Evolutionary conservation across 2,797 vertebrate genomes (phyloP).

Genomic region (Lepilemur ruficaudatus): DNA sequence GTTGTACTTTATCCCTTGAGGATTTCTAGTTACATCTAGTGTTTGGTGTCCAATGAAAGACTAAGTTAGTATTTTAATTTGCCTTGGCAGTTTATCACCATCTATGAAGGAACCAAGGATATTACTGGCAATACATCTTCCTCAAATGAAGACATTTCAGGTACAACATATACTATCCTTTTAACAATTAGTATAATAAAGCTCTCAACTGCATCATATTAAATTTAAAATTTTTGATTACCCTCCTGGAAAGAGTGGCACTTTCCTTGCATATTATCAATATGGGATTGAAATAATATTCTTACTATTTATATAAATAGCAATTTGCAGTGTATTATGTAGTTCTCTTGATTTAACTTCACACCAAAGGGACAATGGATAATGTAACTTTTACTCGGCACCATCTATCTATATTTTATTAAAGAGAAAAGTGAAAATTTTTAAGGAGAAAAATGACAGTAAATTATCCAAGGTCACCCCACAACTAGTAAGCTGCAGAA

Average conservation of each 20-base stretch:
- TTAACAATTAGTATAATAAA: neutral
- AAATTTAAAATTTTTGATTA: neutral
- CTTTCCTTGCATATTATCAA: neutral
- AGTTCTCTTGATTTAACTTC: neutral
- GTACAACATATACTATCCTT: conserved; percentile 10
- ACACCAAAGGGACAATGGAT: neutral
- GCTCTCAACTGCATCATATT: neutral
- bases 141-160: conserved; percentile 49
- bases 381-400: neutral
- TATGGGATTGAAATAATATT: neutral
- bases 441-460: neutral
- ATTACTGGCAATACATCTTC: rapidly evolving
- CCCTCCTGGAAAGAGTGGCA: neutral
- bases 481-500: neutral
- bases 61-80: neutral
- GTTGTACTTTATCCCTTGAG: neutral
- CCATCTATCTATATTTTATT: neutral
- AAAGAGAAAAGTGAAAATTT: neutral
- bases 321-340: neutral
- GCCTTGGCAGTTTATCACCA: conserved; percentile 61
- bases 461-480: neutral
- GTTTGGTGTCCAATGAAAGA: neutral
- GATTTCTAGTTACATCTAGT: neutral
- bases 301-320: neutral
- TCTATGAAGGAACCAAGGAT: conserved; percentile 45